These are phyloP conservation scores for Sclerurus mexicanus DNA, from an alignment of 2,113 vertebrate genomes.

Conservation along the genomic window DNA sequence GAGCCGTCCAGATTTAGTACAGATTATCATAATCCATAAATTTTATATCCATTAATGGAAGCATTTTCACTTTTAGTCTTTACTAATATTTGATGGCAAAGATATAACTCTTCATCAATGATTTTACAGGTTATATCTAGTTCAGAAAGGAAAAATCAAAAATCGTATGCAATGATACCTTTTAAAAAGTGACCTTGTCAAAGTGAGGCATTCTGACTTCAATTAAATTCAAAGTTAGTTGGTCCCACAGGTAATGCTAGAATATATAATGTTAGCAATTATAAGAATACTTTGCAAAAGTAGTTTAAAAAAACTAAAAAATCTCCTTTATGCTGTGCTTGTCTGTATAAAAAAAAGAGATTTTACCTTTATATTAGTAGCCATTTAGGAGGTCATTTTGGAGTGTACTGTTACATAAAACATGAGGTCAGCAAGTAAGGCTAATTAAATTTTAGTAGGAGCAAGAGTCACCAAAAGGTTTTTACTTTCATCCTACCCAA, in stretches of 20 bases:
- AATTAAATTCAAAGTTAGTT: slow-evolving; percentile 75
- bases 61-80: slow-evolving; percentile 63
- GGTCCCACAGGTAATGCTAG: slow-evolving; percentile 68
- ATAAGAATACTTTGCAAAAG: slow-evolving; percentile 72
- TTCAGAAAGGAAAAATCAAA: slow-evolving; percentile 72
- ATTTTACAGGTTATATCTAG: slow-evolving; percentile 71
- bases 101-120: slow-evolving; percentile 68
- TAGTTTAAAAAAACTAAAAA: slow-evolving; percentile 60
- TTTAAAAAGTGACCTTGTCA: slow-evolving; percentile 77
- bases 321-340: slow-evolving; percentile 47
- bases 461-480: slow-evolving; percentile 79
- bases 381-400: slow-evolving; percentile 75
- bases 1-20: slow-evolving; percentile 2
- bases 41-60: slow-evolving; percentile 64
- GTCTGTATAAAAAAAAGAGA: slow-evolving; percentile 54
- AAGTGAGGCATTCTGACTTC: slow-evolving; percentile 66
- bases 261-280: slow-evolving; percentile 67
- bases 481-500: slow-evolving; percentile 72
- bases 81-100: slow-evolving; percentile 65
- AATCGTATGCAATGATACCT: slow-evolving; percentile 40
- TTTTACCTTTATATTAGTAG: slow-evolving; percentile 72
- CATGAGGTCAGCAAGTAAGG: slow-evolving; percentile 76
- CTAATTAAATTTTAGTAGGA: slow-evolving; percentile 81
- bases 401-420: slow-evolving; percentile 79
- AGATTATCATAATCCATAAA: slow-evolving; percentile 51